Base-by-base conservation (phyloP, 1,140 invertebrate genomes). In the Cydia strobilella region DNA sequence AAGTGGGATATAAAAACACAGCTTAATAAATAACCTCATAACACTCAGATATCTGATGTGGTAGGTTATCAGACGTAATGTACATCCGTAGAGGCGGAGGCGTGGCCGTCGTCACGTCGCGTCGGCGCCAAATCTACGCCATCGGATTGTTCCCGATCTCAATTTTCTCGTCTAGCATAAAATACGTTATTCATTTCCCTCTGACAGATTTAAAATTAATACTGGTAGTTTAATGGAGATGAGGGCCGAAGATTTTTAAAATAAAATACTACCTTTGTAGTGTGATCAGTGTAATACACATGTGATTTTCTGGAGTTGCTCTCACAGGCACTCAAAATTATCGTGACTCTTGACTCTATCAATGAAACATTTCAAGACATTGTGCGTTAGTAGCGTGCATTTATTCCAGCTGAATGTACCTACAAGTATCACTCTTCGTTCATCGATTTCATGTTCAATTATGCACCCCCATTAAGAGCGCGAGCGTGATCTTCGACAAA, bases 51-150 rank as follows among this genome's bases (percentile, higher is more conserved):
- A 23, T 59, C 18, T 23, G 20, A 78, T 79, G 79, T 75, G 71
- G 78, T 80, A 69, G 75, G 74, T 79, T 79, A 74, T 63, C 77
- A 83, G 80, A 80, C 79, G 80, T 85, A 86, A 83, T 84, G 84
- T 83, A 85, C 81, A 79, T 81, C 79, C 76, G 79, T 84, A 79
- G 79, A 80, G 80, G 80, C 77, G 86, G 83, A 85, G 88, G 89
- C 88, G 89, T 90, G 89, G 89, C 75, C 78, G 76, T 80, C 85
- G 86, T 88, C 89, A 89, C 84, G 89, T 83, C 89, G 83, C 83
- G 83, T 87, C 85, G 89, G 84, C 87, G 87, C 86, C 89, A 80
- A 77, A 80, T 85, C 86, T 84, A 79, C 81, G 72, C 78, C 65
- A 75, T 76, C 80, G 79, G 82, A 87, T 86, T 84, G 81, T 87